Base-by-base conservation (phyloP, 2,888 invertebrate species). In the Mesoligia furuncula region DNA sequence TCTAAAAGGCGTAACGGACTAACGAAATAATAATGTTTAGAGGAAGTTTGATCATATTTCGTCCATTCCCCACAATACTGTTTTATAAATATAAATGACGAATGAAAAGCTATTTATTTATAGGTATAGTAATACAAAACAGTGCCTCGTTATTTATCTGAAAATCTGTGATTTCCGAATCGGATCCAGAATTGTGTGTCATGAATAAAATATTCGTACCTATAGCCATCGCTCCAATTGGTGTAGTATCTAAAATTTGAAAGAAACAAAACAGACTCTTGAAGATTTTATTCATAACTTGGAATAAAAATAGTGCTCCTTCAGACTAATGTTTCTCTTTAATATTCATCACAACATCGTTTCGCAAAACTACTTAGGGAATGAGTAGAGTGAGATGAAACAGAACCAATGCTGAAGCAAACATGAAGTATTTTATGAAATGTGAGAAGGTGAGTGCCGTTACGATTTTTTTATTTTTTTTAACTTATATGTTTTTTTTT, bases 191-290 rank as follows among this genome's bases (percentile, higher is more conserved):
- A 72, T 73, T 66, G 73, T 83, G 67, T 79, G 72, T 74, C 77
- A 91, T 91, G 92, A 91, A 92, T 92, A 90, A 91, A 87, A 91
- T 81, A 90, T 90, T 72, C n/a, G n/a, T n/a, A n/a, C n/a, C 48
- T 73, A 66, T 69, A 83, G 77, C 81, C 72, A 67, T 71, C 78
- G 76, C 78, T 83, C 83, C 86, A 86, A 90, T 90, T 89, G 90
- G 81, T 85, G 81, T 87, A 80, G 83, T 73, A 68, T 67, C 42
- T 89, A 86, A 88, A 90, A 90, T 90, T 90, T 88, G 65, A 70
- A 70, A 45, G 20, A 59, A 79, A 42, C 39, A 48, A 57, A 69
- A 54, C 48, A 45, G 62, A 61, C 51, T 65, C 11, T 73, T 61
- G 45, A 57, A 51, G 31, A 73, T 64, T 65, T 62, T 73, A 36